phyloP scores from a whole-genome alignment of 2,797 vertebrate genomes.

The Rhabdomys pumilio region DNA sequence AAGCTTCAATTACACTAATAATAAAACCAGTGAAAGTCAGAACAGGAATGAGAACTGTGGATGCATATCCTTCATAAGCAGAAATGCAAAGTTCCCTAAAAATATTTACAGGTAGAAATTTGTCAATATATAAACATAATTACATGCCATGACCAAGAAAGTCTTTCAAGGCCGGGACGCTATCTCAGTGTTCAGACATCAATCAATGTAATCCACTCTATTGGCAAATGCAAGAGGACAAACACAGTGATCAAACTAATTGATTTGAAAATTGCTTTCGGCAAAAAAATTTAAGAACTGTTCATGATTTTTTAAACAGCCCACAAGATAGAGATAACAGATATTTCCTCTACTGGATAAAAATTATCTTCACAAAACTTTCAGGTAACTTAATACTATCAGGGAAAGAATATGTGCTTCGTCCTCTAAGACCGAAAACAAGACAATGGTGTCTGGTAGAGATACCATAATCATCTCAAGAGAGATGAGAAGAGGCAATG shows the following conservation, averaged over 20 bases:
- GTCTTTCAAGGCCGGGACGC: background rate
- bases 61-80: background rate
- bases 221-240: background rate
- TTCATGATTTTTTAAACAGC: background rate
- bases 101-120: background rate
- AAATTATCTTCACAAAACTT: background rate
- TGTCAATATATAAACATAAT: slow-evolving; percentile 32
- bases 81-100: slow-evolving; percentile 9
- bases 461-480: background rate
- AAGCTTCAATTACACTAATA: background rate
- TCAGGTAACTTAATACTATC: background rate
- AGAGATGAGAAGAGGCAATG: background rate
- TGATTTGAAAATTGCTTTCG: background rate
- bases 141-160: background rate
- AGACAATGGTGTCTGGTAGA: background rate
- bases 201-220: background rate
- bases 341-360: background rate
- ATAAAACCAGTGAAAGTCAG: background rate
- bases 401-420: background rate
- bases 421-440: background rate
- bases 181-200: background rate
- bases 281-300: slow-evolving; percentile 43
- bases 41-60: background rate
- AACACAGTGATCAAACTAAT: background rate
- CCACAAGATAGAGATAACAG: background rate